Conservation (phyloP, 2,113 vertebrate species). For the Stegostoma tigrinum region DNA sequence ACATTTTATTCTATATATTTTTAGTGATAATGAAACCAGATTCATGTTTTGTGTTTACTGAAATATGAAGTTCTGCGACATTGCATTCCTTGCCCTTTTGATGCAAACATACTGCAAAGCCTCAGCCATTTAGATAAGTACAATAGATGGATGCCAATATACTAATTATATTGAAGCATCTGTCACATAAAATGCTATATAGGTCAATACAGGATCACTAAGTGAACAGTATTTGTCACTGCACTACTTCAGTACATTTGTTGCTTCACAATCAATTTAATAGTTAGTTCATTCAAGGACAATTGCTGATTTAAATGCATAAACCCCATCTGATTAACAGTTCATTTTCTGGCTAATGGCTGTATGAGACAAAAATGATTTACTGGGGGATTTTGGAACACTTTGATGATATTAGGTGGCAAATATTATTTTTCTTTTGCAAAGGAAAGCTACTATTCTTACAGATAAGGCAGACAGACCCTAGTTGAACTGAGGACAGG, state of each 20-base stretch:
- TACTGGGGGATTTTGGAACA: not conserved
- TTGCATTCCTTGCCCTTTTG: not conserved
- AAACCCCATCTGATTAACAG: not conserved
- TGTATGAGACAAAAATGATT: not conserved
- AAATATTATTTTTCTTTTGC: not conserved
- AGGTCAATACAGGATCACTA: not conserved
- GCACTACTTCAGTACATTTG: not conserved
- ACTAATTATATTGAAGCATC: slow-evolving; percentile 16
- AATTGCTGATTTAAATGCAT: not conserved
- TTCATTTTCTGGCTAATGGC: not conserved
- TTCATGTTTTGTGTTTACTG: not conserved
- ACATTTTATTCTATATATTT: not conserved
- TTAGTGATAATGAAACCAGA: not conserved
- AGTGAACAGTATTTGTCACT: not conserved
- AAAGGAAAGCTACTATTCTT: not conserved
- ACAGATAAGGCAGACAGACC: not conserved
- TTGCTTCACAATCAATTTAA: slow-evolving; percentile 5
- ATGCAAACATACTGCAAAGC: not conserved
- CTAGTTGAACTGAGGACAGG: not conserved
- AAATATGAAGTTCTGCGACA: not conserved
- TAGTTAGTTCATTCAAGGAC: not conserved
- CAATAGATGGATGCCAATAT: not conserved
- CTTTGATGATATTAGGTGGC: not conserved
- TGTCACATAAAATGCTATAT: slow-evolving; percentile 5
- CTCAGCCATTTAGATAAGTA: slow-evolving; percentile 8